Evolutionary conservation across 2,797 vertebrate genomes (phyloP), one percentile per base, ranked within the genome.

Genomic region (Manis pentadactyla): DNA sequence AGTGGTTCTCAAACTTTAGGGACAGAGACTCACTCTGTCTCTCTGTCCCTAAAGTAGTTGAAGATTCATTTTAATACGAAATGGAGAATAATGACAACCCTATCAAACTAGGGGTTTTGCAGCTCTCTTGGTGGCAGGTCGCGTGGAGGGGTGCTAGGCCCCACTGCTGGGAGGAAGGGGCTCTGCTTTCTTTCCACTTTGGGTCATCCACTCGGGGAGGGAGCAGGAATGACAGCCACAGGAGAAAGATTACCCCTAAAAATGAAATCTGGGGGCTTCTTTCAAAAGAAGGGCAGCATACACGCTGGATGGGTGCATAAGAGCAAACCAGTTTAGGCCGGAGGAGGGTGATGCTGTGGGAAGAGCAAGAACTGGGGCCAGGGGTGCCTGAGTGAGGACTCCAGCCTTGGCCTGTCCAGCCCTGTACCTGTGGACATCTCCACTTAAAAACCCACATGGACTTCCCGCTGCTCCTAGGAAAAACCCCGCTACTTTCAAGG

Each of bases 101-200:
- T 69, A 25, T 49, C 37, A 21, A 75, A 55, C 29, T 10, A 46
- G 61, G 53, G 37, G 14, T 39, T 34, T 51, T 51, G 61, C 29
- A 42, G n/a, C 23, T 15, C 84, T 55, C 31, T 21, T n/a, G 37
- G 17, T 1, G 17, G 42, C 68, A 27, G 49, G 39, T 27, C 31
- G 23, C 29, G 3, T 1, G 1, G 63, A 7, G 8, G 37, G 23
- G 31, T 15, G 55, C 37, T 18, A 18, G 9, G 53, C 10, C 23
- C 34, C 4, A 7, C 2, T 15, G 46, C 17, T 6, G 4, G 0
- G 0, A 37, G 4, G 34, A 49, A 31, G n/a, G 46, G 37, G 14
- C 46, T 27, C 73, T 6, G 21, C 34, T 42, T 64, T 12, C 7
- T 11, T n/a, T 55, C 39, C 61, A 83, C 55, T 86, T 57, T 81